Evolutionary conservation across 2,888 invertebrate genomes (phyloP).

Genomic region (Carterocephalus palaemon): DNA sequence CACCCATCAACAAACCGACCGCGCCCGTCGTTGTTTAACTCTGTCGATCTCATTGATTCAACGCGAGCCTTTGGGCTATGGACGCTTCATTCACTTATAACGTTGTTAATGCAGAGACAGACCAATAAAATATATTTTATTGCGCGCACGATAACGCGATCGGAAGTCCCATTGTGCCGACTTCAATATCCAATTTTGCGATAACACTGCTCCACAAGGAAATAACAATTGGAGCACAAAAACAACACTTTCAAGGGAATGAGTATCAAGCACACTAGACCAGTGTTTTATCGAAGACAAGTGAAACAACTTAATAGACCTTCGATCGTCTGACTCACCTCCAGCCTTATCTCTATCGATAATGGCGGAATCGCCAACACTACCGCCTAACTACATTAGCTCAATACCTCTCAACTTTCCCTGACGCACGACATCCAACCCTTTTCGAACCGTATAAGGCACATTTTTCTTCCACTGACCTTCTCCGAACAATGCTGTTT

Average conservation of each 20-base stretch:
- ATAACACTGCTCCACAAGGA: conserved; percentile 8
- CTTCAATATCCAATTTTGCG: conserved; percentile 11
- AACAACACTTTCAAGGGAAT: conserved; percentile 22
- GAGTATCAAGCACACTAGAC: conserved; percentile 17
- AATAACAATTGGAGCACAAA: conserved; percentile 23
- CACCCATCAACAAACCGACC: too few species aligned
- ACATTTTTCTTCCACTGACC: conserved; percentile 18
- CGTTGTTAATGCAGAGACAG: neutral
- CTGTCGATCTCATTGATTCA: too few species aligned
- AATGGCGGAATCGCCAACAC: conserved; percentile 57
- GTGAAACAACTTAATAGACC: conserved; percentile 61
- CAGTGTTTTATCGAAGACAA: conserved; percentile 23
- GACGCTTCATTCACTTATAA: too few species aligned
- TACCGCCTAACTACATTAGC: conserved; percentile 37
- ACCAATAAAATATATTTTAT: neutral
- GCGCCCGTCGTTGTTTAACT: too few species aligned
- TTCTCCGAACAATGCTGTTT: conserved; percentile 7
- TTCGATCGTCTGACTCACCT: conserved; percentile 51
- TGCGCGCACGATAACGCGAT: conserved; percentile 1
- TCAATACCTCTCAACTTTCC: conserved; percentile 23
- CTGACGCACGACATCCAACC: conserved; percentile 27
- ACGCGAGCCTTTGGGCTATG: too few species aligned
- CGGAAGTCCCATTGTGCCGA: conserved; percentile 1
- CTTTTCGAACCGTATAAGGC: conserved; percentile 3
- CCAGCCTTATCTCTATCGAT: conserved; percentile 60